Evolutionary conservation across 2,888 invertebrate species (phyloP).

Genomic region (Drosophila longiperda): DNA sequence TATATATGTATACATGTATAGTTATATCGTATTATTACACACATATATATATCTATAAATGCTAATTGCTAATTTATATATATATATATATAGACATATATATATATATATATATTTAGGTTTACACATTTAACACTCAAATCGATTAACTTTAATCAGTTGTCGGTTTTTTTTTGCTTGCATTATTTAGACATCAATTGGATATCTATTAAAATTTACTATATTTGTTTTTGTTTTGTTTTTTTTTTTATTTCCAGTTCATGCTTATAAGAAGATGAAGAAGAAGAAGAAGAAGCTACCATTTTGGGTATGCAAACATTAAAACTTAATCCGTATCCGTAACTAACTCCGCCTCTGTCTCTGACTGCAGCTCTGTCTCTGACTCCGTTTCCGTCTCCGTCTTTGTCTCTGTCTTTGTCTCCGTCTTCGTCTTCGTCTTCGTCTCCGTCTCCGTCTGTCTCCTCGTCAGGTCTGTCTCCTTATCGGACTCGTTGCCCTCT

Average conservation of each 20-base stretch:
- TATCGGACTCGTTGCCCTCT: conserved; percentile 8
- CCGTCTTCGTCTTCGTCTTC: conserved; percentile 2
- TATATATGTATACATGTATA: background rate
- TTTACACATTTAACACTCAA: conserved; percentile 45
- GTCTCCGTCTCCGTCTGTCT: too few species aligned
- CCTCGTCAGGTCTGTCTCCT: background rate
- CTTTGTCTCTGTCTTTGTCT: background rate
- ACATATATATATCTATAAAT: background rate
- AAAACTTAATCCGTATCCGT: conserved; percentile 8
- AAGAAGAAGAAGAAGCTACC: conserved; percentile 34
- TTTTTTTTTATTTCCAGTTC: background rate
- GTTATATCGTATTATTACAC: background rate
- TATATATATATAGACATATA: conserved; percentile 1
- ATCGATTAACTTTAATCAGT: conserved; percentile 21
- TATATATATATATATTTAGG: conserved; percentile 8
- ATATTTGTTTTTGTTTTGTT: conserved; percentile 10
- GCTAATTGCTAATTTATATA: background rate
- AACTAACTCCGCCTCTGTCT: conserved; percentile 11
- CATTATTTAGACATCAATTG: conserved; percentile 6
- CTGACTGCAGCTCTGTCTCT: background rate
- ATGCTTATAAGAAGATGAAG: conserved; percentile 28
- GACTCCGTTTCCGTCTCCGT: background rate
- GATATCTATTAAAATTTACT: conserved; percentile 43
- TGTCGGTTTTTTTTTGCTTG: conserved; percentile 15
- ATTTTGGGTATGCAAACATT: conserved; percentile 16